phyloP scores from a whole-genome alignment of 35 echinoderm and acorn worm genomes.

The Hemicentrotus pulcherrimus region DNA sequence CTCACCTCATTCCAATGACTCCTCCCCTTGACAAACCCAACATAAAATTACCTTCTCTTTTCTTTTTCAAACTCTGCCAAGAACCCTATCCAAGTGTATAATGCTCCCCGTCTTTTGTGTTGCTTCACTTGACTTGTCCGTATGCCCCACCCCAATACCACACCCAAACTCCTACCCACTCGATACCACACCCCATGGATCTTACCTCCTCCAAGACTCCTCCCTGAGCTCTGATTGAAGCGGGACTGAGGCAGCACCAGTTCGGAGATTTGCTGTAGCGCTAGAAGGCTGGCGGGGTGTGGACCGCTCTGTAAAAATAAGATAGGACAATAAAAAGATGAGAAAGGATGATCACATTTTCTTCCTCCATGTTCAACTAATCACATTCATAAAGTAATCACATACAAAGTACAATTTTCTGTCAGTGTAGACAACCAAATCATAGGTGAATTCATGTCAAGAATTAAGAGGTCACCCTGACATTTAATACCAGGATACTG shows the following conservation, averaged over 20 bases:
- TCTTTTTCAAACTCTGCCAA: too few relatives aligned
- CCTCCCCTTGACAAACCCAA: background rate
- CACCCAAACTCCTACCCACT: background rate
- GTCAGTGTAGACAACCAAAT: background rate
- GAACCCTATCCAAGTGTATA: background rate
- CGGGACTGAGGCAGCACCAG: slow-evolving; percentile 91
- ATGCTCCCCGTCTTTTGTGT: too few relatives aligned
- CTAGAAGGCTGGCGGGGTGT: slow-evolving; percentile 96
- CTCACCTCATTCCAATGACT: background rate
- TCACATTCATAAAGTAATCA: background rate
- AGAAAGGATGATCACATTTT: background rate
- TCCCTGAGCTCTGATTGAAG: slow-evolving; percentile 83
- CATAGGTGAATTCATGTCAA: background rate
- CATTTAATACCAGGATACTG: background rate
- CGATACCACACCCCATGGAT: background rate
- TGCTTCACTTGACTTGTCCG: too few relatives aligned
- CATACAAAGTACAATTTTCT: background rate
- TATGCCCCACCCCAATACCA: too few relatives aligned
- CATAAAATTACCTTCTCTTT: too few relatives aligned
- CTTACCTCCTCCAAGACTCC: slow-evolving; percentile 56
- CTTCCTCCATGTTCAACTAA: background rate
- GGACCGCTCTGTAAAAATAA: slow-evolving; percentile 84
- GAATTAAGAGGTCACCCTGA: background rate
- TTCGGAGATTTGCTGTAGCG: slow-evolving; percentile 98
- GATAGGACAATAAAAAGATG: background rate